Base-by-base conservation (phyloP, 2,113 vertebrate genomes). In the Elachura formosa region DNA sequence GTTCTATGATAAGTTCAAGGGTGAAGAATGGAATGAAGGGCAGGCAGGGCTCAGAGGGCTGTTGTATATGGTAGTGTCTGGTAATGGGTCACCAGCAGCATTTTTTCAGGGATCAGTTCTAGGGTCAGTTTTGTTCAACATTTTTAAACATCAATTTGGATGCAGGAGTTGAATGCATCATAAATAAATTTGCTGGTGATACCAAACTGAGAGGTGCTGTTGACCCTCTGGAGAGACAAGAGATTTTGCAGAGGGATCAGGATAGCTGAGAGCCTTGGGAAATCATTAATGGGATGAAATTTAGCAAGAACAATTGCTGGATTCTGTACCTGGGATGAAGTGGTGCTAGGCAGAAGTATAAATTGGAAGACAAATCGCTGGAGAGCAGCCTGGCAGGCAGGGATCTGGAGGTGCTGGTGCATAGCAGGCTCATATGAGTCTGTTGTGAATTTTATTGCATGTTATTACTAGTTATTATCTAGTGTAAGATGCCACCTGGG, bases 261-360 rank as follows among this genome's bases (percentile, higher is more conserved):
- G n/a, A n/a, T 29, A 68, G 10, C 6, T 41, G 46, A 11, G 7
- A 68, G 3, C 16, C 36, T 23, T 63, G n/a, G 17, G 20, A 26
- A 56, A 33, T 62, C 6, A 22, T 45, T 28, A 73, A 33, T 12
- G 13, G 22, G 11, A 25, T 62, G 14, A 81, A 54, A 71, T 71
- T 48, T 48, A 81, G 31, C 10, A 45, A 46, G 29, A 62, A 14
- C 1, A 73, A 63, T 52, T 41, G 5, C 8, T 0, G 0, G 9
- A 74, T 58, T 69, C 26, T 63, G 38, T 18, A 46, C 38, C 61
- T 91, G 10, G 12, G 28, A n/a, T 21, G 6, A 11, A 79, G 9
- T 9, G 12, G n/a, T 6, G 5, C 20, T 14, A 7, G 38, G 3
- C 7, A 69, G 10, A 78, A 41, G 4, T 15, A n/a, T 18, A 41